Conservation (phyloP, 2,797 vertebrate species). For the Sus cebifrons region DNA sequence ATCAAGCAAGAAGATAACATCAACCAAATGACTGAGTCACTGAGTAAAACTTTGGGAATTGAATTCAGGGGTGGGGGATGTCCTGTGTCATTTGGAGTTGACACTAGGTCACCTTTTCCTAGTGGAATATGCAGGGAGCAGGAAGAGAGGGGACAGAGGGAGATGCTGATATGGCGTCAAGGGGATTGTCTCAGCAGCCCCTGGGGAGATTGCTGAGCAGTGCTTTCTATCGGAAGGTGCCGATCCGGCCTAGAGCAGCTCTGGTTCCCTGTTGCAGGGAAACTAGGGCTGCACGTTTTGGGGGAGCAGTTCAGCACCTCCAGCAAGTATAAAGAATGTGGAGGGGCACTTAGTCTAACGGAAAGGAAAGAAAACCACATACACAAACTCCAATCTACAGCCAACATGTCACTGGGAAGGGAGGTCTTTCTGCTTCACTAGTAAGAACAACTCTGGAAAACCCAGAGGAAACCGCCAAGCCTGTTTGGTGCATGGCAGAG, state of each 20-base stretch:
- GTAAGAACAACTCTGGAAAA: slow-evolving; percentile 68
- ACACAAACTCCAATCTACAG: not conserved
- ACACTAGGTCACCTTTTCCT: not conserved
- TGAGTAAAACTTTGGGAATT: not conserved
- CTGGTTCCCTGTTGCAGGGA: not conserved
- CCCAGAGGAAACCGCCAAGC: slow-evolving; percentile 49
- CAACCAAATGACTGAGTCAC: not conserved
- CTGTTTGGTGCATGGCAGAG: not conserved
- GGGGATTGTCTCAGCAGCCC: not conserved
- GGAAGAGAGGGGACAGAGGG: not conserved
- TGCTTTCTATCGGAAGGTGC: not conserved
- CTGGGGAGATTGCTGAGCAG: not conserved
- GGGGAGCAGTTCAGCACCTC: not conserved
- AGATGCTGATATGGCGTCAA: not conserved
- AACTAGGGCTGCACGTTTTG: not conserved
- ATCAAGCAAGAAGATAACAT: not conserved
- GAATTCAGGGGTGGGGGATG: not conserved
- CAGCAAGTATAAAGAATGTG: not conserved
- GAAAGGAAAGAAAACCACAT: slow-evolving; percentile 41
- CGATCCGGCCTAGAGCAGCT: not conserved
- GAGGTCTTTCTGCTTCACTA: slow-evolving; percentile 47
- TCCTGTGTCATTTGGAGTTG: not conserved
- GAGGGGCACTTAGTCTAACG: not conserved
- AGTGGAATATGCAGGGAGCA: not conserved
- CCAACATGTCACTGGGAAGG: not conserved